Percentiles rank a stretch among this genome's conserved stretches.
Evolutionary conservation across 2,113 vertebrate species (phyloP).

Genomic region (Ceyx cyanopectus): DNA sequence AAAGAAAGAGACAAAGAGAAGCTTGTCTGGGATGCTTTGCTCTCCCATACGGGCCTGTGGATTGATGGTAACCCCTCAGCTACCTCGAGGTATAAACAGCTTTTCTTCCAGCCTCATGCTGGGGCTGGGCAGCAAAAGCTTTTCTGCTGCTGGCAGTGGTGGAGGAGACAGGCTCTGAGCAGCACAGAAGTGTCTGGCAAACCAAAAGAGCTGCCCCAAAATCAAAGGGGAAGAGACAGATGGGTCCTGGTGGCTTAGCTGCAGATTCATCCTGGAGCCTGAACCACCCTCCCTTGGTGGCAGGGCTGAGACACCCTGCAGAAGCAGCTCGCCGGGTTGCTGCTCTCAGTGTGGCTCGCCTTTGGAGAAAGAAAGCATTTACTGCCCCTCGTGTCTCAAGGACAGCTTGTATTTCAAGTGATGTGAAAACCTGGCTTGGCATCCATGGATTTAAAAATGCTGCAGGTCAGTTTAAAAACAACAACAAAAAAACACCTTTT

Average conservation of each 20-base stretch:
- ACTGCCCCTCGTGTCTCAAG: neutral
- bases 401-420: neutral
- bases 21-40: neutral
- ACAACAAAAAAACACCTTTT: too few species aligned
- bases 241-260: neutral
- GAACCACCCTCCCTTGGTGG: neutral
- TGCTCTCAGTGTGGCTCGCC: accelerated
- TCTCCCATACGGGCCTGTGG: neutral
- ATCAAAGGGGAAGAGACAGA: neutral
- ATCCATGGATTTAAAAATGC: neutral
- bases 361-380: neutral
- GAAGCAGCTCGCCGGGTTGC: accelerated
- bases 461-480: neutral
- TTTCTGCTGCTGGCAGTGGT: neutral
- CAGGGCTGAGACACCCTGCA: neutral
- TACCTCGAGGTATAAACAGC: neutral
- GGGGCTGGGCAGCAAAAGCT: neutral
- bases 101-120: neutral
- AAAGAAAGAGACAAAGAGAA: neutral
- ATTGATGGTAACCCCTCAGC: neutral
- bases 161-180: neutral
- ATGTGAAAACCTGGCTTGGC: neutral
- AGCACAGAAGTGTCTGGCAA: neutral
- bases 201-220: neutral
- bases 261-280: accelerated